Evolutionary conservation across 2,797 vertebrate genomes (phyloP).

Genomic region (Pantherophis vulpinus): DNA sequence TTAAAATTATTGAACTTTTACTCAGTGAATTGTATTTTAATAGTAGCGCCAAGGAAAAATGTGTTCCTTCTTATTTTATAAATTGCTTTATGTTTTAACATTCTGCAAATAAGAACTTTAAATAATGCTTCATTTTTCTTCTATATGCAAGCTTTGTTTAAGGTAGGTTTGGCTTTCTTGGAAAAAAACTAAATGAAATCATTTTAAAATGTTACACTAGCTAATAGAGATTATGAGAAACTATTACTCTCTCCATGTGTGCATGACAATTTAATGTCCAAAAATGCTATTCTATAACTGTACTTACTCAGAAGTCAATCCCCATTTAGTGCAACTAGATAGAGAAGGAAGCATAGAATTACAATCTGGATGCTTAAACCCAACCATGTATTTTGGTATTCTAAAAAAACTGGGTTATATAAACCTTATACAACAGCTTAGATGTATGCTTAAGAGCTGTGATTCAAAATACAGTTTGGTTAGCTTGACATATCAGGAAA

Average conservation of each 20-base stretch:
- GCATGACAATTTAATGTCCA: neutral
- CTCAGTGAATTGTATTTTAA: slow-evolving; percentile 35
- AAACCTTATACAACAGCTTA: neutral
- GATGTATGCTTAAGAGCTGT: neutral
- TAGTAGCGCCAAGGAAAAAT: slow-evolving; percentile 23
- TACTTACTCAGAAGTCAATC: neutral
- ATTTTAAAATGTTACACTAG: slow-evolving; percentile 5
- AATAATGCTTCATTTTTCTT: neutral
- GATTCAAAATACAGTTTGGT: neutral
- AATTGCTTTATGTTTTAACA: neutral
- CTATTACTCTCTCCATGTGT: neutral
- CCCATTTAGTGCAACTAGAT: neutral
- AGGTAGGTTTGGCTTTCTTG: neutral
- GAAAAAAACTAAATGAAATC: neutral
- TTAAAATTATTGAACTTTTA: slow-evolving; percentile 45
- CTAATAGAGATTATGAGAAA: slow-evolving; percentile 6
- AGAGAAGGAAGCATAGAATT: neutral
- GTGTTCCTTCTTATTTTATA: slow-evolving; percentile 25
- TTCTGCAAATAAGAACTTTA: slow-evolving; percentile 21
- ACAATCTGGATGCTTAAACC: neutral
- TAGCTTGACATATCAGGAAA: neutral
- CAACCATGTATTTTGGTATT: slow-evolving; percentile 2
- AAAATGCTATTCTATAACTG: neutral
- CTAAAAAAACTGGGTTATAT: neutral
- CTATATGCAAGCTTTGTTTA: slow-evolving; percentile 4